phyloP scores from a whole-genome alignment of 2,113 vertebrate genomes.

The Nyctereutes procyonoides region DNA sequence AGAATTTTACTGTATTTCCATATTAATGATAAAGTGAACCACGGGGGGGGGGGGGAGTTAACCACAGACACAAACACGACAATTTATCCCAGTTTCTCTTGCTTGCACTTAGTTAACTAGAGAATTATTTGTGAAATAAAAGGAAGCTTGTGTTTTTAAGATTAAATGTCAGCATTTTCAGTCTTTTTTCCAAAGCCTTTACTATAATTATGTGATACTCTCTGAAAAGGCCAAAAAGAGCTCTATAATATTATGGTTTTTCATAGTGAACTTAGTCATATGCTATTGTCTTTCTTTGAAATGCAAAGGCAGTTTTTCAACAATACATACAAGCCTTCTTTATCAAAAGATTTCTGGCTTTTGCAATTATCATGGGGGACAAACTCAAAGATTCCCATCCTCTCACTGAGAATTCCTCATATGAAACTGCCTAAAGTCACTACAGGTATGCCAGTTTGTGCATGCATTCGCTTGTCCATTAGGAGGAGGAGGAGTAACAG shows the following conservation, averaged over 20 bases:
- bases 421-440: slow-evolving; percentile 7
- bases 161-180: slow-evolving; percentile 3
- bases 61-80: not conserved
- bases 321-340: not conserved
- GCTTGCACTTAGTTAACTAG: slow-evolving; percentile 50
- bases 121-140: slow-evolving; percentile 52
- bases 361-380: not conserved
- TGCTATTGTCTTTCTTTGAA: slow-evolving; percentile 34
- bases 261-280: slow-evolving; percentile 1
- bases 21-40: slow-evolving; percentile 14
- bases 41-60: not conserved
- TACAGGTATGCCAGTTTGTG: not conserved
- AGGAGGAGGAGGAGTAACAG: not conserved
- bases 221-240: slow-evolving; percentile 7
- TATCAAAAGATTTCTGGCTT: not conserved
- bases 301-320: slow-evolving; percentile 52
- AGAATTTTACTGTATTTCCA: slow-evolving; percentile 2
- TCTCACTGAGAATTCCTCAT: not conserved
- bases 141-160: slow-evolving; percentile 36
- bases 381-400: not conserved
- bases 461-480: not conserved
- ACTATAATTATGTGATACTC: not conserved
- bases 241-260: slow-evolving; percentile 36
- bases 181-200: slow-evolving; percentile 35
- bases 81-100: slow-evolving; percentile 47